A percentile compares a stretch with the other conserved stretches of the same genome.
These are phyloP conservation scores for Scaptomyza caliginosa DNA, from an alignment of 2,888 invertebrate genomes.

Conservation along the genomic window DNA sequence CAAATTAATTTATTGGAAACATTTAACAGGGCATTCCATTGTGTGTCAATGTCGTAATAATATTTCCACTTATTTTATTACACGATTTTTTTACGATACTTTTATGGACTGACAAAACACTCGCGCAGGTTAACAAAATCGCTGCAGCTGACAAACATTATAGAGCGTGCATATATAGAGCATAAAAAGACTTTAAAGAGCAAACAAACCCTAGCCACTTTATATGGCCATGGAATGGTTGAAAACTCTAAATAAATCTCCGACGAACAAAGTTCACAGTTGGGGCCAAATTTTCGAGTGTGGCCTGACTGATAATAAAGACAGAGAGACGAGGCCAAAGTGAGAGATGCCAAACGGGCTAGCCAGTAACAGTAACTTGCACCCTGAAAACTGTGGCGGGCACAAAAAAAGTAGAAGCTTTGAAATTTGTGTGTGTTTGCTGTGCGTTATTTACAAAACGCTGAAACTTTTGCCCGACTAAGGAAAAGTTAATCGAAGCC, in stretches of 20 bases:
- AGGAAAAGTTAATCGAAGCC: conserved; percentile 73
- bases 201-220: conserved; percentile 12
- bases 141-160: conserved; percentile 55
- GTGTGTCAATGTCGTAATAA: neutral
- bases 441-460: conserved; percentile 63
- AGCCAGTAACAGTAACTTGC: conserved; percentile 1
- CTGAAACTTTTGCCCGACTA: conserved; percentile 36
- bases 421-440: conserved; percentile 45
- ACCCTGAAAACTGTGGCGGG: neutral
- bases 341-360: conserved; percentile 6
- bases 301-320: conserved; percentile 33
- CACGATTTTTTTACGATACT: conserved; percentile 38
- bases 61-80: neutral
- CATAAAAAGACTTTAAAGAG: conserved; percentile 41
- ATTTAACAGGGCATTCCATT: conserved; percentile 12
- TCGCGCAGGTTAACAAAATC: conserved; percentile 38
- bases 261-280: conserved; percentile 34
- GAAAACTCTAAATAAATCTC: conserved; percentile 29
- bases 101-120: conserved; percentile 58
- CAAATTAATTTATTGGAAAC: neutral
- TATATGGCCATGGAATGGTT: conserved; percentile 15
- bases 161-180: conserved; percentile 31
- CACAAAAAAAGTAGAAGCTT: conserved; percentile 33
- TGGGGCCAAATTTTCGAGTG: conserved; percentile 20
- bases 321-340: conserved; percentile 24